These are phyloP conservation scores for Neosalanx taihuensis DNA, from an alignment of 2,797 vertebrate species.

Conservation along the genomic window DNA sequence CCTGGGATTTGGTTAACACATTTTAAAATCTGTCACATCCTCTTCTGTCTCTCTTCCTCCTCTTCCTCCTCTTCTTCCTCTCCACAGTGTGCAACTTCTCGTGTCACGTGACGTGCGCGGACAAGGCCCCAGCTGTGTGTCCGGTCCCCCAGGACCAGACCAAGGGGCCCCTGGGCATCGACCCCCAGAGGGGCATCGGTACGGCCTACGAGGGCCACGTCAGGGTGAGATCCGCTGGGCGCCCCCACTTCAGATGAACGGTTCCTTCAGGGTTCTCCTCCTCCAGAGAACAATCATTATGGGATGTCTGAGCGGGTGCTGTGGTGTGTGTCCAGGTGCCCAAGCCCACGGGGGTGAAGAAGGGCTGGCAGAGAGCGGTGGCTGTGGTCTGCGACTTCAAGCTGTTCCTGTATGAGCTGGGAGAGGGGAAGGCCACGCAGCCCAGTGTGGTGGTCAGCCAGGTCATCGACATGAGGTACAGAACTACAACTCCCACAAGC, in stretches of 20 bases:
- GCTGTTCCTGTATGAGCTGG: conserved; percentile 92
- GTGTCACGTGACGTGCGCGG: conserved; percentile 97
- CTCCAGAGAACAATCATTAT: not conserved
- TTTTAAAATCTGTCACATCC: no score
- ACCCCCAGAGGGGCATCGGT: conserved; percentile 94
- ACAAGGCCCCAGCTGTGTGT: conserved; percentile 94
- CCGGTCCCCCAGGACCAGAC: conserved; percentile 95
- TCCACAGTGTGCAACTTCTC: conserved; percentile 92
- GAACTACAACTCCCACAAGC: conserved; percentile 12
- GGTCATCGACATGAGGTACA: conserved; percentile 98
- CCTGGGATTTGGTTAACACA: no score
- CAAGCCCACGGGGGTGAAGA: conserved; percentile 97
- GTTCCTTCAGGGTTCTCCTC: no score
- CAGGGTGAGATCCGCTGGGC: conserved; percentile 76
- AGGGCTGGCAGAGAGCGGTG: conserved; percentile 93
- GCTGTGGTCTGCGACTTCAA: conserved; percentile 98
- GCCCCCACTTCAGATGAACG: no score
- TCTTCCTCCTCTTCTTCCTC: no score
- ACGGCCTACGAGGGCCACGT: conserved; percentile 95
- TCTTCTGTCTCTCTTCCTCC: conserved; percentile 13
- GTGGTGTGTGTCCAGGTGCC: conserved; percentile 76
- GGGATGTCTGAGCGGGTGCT: not conserved
- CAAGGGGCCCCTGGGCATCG: conserved; percentile 93
- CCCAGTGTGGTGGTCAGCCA: conserved; percentile 91
- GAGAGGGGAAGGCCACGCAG: conserved; percentile 90